Conservation (phyloP, 1,140 invertebrate species). For the Lepidurus packardi region DNA sequence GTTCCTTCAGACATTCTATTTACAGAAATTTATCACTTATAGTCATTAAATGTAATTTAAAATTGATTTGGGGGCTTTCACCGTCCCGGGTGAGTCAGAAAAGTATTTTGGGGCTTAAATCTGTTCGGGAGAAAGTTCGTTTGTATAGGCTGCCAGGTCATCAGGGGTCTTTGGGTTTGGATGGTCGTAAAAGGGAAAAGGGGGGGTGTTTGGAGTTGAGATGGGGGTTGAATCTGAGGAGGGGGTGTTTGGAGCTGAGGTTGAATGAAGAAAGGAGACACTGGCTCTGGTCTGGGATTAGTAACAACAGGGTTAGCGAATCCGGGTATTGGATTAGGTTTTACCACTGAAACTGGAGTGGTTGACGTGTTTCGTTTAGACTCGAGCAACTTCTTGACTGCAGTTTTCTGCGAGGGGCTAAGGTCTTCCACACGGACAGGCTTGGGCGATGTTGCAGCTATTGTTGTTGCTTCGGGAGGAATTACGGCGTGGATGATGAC, state of each 20-base stretch:
- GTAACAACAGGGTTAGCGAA: not conserved
- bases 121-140: not conserved
- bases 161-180: not conserved
- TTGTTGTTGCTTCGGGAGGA: not conserved
- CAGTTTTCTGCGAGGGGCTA: not conserved
- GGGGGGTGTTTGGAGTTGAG: not conserved
- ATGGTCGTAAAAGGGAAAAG: not conserved
- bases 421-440: not conserved
- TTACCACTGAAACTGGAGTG: not conserved
- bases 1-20: no score
- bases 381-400: not conserved
- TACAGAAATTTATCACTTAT: not conserved
- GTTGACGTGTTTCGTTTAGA: not conserved
- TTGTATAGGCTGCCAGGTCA: not conserved
- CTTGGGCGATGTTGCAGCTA: not conserved
- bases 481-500: not conserved
- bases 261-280: not conserved
- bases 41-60: not conserved
- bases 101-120: not conserved
- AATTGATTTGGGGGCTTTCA: not conserved
- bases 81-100: not conserved
- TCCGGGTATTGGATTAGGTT: not conserved
- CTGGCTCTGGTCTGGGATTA: not conserved
- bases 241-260: no score
- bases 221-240: no score